These are phyloP conservation scores for Leptodactylus fuscus DNA, from an alignment of 2,113 vertebrate genomes.

Conservation along the genomic window DNA sequence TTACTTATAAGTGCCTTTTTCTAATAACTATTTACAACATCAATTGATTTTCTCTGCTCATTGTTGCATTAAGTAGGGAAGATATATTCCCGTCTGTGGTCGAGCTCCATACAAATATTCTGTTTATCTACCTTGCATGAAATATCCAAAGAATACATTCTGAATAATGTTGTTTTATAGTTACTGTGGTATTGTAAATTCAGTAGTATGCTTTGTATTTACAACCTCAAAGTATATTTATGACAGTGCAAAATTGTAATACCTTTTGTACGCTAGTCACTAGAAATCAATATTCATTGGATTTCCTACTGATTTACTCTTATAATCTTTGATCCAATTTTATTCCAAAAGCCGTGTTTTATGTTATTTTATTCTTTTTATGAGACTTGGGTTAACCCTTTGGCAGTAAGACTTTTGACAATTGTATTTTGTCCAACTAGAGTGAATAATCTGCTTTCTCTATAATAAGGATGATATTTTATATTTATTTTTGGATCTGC, in stretches of 20 bases:
- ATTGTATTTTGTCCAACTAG: constrained; percentile 7
- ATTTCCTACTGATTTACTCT: constrained; percentile 59
- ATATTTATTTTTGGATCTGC: background rate
- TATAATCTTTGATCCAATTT: constrained; percentile 60
- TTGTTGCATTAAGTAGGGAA: constrained; percentile 66
- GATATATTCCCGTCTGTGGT: constrained; percentile 55
- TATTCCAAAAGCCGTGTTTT: constrained; percentile 53
- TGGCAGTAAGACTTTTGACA: background rate
- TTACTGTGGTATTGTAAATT: constrained; percentile 61
- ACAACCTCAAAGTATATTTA: constrained; percentile 61
- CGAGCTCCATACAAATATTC: constrained; percentile 60
- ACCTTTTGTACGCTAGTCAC: constrained; percentile 59
- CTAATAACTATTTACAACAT: constrained; percentile 72
- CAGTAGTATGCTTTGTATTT: constrained; percentile 58
- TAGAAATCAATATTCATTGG: constrained; percentile 61
- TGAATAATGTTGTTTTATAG: constrained; percentile 61
- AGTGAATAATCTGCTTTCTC: background rate
- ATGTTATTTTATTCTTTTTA: constrained; percentile 51
- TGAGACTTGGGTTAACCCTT: constrained; percentile 53
- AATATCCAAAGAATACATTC: constrained; percentile 59
- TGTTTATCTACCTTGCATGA: constrained; percentile 58
- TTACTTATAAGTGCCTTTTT: constrained; percentile 70
- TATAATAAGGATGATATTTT: background rate
- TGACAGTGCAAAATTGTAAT: constrained; percentile 60
- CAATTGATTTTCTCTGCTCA: constrained; percentile 68